phyloP scores from a whole-genome alignment of 1,140 invertebrate genomes.

The Cotesia chilonis region DNA sequence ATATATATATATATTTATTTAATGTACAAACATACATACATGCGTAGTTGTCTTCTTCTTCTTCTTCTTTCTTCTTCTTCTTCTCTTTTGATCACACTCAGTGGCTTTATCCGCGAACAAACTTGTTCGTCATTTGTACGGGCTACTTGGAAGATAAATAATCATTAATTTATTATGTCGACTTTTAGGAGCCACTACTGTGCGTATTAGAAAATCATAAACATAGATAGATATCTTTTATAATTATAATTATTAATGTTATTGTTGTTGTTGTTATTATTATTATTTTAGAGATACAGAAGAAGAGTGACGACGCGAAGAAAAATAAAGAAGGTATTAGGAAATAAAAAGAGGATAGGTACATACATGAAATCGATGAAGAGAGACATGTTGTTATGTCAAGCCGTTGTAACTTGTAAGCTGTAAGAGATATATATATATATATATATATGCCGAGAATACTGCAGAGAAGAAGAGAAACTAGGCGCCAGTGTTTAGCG shows the following conservation, averaged over 20 bases:
- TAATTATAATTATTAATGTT: too few species aligned
- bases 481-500: constrained; percentile 59
- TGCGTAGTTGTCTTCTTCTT: not conserved
- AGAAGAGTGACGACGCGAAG: not conserved
- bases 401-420: not conserved
- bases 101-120: not conserved
- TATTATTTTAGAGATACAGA: not conserved
- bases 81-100: not conserved
- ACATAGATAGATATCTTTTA: too few species aligned
- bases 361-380: constrained; percentile 10
- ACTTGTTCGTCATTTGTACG: constrained; percentile 4
- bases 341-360: constrained; percentile 1
- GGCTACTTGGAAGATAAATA: not conserved
- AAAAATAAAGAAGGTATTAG: not conserved
- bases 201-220: too few species aligned
- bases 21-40: not conserved
- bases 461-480: constrained; percentile 38
- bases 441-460: constrained; percentile 32
- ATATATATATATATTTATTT: not conserved
- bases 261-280: too few species aligned
- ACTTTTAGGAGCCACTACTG: too few species aligned
- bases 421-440: constrained; percentile 17
- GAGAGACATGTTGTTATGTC: constrained; percentile 29
- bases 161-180: too few species aligned
- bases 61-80: not conserved